phyloP scores from a whole-genome alignment of 1,140 invertebrate species.

The Teleogryllus occipitalis region DNA sequence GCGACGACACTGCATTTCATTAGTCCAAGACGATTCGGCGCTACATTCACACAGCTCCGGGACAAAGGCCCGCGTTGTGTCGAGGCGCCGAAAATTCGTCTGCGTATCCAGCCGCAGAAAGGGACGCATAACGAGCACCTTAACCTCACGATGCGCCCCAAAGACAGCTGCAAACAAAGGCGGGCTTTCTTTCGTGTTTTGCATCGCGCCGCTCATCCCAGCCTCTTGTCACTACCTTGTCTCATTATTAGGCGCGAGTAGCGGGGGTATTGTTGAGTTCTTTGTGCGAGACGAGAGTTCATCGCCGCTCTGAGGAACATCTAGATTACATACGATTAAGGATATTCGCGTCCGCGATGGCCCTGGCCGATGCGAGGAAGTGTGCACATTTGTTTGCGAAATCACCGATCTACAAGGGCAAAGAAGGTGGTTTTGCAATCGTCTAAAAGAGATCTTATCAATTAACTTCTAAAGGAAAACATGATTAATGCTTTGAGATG shows the following conservation, averaged over 20 bases:
- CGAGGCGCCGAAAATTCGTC: background rate
- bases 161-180: background rate
- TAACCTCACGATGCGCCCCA: background rate
- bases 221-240: background rate
- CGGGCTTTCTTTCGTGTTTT: background rate
- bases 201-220: background rate
- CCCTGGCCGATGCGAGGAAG: no score
- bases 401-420: no score
- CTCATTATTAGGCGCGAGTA: no score
- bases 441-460: no score
- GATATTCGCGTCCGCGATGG: background rate
- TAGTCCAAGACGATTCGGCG: background rate
- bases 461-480: no score
- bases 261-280: background rate
- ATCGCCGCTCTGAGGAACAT: background rate
- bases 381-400: no score
- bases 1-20: background rate
- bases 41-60: background rate
- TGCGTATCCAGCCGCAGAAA: background rate
- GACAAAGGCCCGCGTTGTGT: background rate
- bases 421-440: no score
- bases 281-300: background rate
- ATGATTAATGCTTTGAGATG: no score
- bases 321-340: background rate
- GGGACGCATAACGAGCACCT: background rate